These are phyloP conservation scores for Epistrophella euchroma DNA, from an alignment of 2,888 invertebrate species.

Conservation along the genomic window DNA sequence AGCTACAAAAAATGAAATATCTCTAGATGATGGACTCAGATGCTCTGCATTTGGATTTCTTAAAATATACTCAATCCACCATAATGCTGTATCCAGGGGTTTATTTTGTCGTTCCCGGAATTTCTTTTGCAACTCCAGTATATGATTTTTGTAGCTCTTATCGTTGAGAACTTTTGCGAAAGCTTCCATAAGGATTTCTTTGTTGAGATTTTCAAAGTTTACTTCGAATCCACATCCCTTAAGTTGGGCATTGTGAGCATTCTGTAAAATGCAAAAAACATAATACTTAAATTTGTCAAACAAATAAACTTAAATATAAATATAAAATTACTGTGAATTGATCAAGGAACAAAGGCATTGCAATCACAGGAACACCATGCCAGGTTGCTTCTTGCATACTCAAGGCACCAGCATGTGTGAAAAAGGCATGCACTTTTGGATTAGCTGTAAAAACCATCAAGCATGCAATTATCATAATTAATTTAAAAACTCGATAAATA, in stretches of 20 bases:
- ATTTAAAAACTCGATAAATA: neutral
- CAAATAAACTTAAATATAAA: neutral
- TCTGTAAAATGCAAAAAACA: slow-evolving; percentile 9
- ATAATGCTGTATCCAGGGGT: slow-evolving; percentile 85
- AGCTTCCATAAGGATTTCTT: slow-evolving; percentile 45
- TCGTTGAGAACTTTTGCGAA: slow-evolving; percentile 66
- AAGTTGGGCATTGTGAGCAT: slow-evolving; percentile 25
- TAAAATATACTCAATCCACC: slow-evolving; percentile 87
- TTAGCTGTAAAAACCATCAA: slow-evolving; percentile 58
- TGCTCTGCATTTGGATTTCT: slow-evolving; percentile 85
- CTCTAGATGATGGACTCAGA: slow-evolving; percentile 82
- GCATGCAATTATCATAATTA: neutral
- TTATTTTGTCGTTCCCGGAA: slow-evolving; percentile 85
- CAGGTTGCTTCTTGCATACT: slow-evolving; percentile 78
- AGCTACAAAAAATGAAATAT: slow-evolving; percentile 83
- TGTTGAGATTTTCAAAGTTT: slow-evolving; percentile 53
- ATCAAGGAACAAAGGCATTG: slow-evolving; percentile 77
- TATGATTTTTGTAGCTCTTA: slow-evolving; percentile 76
- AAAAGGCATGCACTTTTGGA: slow-evolving; percentile 76
- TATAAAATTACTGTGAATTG: slow-evolving; percentile 71
- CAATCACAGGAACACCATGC: slow-evolving; percentile 77
- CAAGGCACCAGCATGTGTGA: slow-evolving; percentile 77
- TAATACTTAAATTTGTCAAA: neutral
- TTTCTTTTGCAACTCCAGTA: slow-evolving; percentile 82
- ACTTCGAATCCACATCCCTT: slow-evolving; percentile 66